phyloP scores from a whole-genome alignment of 2,113 vertebrate genomes.

The Cololabis saira region DNA sequence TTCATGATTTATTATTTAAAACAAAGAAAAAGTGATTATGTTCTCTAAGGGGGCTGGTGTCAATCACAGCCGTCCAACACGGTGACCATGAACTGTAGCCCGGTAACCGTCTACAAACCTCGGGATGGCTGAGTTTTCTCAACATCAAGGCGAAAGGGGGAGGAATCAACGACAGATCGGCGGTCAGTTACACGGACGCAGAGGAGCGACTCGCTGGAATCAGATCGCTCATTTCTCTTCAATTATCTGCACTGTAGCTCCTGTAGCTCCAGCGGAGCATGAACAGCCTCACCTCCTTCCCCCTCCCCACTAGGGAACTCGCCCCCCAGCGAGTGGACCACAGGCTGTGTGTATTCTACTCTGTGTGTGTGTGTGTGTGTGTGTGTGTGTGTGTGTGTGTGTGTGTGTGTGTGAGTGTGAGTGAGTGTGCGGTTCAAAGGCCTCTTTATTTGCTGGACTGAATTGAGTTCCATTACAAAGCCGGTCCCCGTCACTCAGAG shows the following conservation, averaged over 20 bases:
- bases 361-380: slow-evolving; percentile 35
- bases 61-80: too few relatives aligned
- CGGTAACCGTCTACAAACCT: too few relatives aligned
- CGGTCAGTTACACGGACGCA: not conserved
- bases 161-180: too few relatives aligned
- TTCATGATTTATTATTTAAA: too few relatives aligned
- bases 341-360: slow-evolving; percentile 45
- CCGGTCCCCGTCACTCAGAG: slow-evolving; percentile 74
- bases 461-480: slow-evolving; percentile 79
- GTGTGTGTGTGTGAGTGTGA: slow-evolving; percentile 65
- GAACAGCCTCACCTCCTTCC: slow-evolving; percentile 29
- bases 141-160: too few relatives aligned
- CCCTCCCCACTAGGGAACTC: slow-evolving; percentile 40
- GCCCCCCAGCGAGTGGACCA: slow-evolving; percentile 64
- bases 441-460: slow-evolving; percentile 83
- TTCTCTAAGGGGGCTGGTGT: too few relatives aligned
- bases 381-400: slow-evolving; percentile 66
- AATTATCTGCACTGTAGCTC: slow-evolving; percentile 79
- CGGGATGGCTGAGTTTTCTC: too few relatives aligned
- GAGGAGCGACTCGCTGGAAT: slow-evolving; percentile 35
- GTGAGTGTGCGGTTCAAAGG: slow-evolving; percentile 82
- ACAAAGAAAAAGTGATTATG: too few relatives aligned
- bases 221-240: slow-evolving; percentile 80
- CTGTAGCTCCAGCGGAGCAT: slow-evolving; percentile 62
- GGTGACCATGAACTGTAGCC: too few relatives aligned